Percentiles rank a stretch among this genome's conserved stretches.
These are phyloP conservation scores for Coregonus suidteri DNA, from an alignment of 2,797 vertebrate genomes.

Conservation along the genomic window DNA sequence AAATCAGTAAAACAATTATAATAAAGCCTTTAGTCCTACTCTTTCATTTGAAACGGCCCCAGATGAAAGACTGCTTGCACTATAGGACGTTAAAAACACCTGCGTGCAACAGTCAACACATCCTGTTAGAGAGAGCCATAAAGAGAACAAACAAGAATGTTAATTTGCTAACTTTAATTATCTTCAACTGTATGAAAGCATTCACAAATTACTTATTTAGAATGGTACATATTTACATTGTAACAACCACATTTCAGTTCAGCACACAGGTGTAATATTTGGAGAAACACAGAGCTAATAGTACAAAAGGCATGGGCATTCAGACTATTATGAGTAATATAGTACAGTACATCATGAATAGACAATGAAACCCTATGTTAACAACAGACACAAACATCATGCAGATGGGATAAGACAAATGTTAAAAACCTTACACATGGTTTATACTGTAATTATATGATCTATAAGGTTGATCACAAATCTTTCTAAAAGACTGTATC, in stretches of 20 bases:
- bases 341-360: background rate
- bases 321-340: background rate
- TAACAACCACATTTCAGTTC: conserved; percentile 30
- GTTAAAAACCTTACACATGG: background rate
- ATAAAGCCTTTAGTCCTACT: background rate
- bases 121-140: conserved; percentile 3
- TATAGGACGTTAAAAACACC: background rate
- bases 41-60: background rate
- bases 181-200: conserved; percentile 60
- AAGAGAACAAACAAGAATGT: conserved; percentile 4
- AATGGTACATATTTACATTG: conserved; percentile 47
- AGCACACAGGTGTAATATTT: background rate
- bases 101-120: background rate
- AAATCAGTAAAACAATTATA: background rate
- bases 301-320: background rate
- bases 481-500: background rate
- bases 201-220: conserved; percentile 58
- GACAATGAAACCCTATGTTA: conserved; percentile 2
- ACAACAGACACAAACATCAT: background rate
- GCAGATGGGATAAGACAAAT: background rate
- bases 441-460: background rate
- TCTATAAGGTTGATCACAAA: background rate
- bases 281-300: background rate
- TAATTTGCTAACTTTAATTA: conserved; percentile 33
- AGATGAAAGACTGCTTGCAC: background rate